Evolutionary conservation across 2,113 vertebrate genomes (phyloP).

Genomic region (Odocoileus virginianus): DNA sequence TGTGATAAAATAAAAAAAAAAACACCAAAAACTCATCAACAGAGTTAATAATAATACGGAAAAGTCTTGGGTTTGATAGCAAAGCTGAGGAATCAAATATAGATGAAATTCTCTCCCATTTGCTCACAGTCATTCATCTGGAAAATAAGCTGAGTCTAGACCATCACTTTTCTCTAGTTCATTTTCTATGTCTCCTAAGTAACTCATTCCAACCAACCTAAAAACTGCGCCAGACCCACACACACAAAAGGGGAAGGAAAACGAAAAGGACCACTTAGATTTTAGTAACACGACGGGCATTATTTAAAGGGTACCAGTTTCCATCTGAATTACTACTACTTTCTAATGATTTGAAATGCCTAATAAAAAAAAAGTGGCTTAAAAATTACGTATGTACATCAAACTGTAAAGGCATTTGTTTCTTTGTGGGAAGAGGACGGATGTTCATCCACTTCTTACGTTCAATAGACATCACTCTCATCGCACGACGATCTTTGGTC

Average conservation of each 20-base stretch:
- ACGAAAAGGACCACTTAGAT: not conserved
- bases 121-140: not conserved
- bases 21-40: not conserved
- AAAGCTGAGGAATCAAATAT: not conserved
- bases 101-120: not conserved
- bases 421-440: constrained; percentile 94
- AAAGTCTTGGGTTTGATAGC: not conserved
- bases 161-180: not conserved
- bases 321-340: constrained; percentile 2
- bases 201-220: not conserved
- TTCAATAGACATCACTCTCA: constrained; percentile 93
- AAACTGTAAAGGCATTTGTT: constrained; percentile 97
- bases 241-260: not conserved
- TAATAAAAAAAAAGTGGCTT: constrained; percentile 50
- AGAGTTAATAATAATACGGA: not conserved
- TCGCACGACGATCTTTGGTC: constrained; percentile 93
- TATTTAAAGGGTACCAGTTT: not conserved
- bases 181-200: not conserved
- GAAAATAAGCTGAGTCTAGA: not conserved
- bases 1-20: not conserved
- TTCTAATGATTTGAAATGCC: constrained; percentile 47
- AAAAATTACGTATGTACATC: constrained; percentile 87
- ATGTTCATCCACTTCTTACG: constrained; percentile 96
- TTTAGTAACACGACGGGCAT: not conserved
- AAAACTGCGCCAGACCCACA: not conserved